A percentile compares a stretch with the other conserved stretches of the same genome.
Evolutionary conservation across 2,888 invertebrate genomes (phyloP).

Genomic region (Caenorhabditis sp.): DNA sequence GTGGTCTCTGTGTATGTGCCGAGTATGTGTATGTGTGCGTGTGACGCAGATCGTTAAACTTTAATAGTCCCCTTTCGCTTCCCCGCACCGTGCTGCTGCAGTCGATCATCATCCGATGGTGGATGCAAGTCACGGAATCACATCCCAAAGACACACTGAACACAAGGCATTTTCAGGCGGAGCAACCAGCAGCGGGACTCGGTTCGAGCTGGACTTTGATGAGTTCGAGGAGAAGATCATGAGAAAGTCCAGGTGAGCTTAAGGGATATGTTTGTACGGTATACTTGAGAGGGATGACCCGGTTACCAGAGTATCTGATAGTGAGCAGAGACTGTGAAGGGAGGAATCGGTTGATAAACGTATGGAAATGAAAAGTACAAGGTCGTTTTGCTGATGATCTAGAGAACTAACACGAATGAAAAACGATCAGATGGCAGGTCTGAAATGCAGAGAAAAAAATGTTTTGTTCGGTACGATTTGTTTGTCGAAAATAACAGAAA

Average conservation of each 20-base stretch:
- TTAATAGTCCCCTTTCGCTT: constrained; percentile 56
- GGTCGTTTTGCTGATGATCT: constrained; percentile 6
- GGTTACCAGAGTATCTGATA: constrained; percentile 8
- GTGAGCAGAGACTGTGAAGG: constrained; percentile 3
- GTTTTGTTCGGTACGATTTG: no score
- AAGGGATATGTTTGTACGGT: constrained; percentile 4
- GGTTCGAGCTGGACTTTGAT: constrained; percentile 61
- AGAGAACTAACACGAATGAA: neutral
- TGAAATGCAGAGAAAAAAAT: neutral
- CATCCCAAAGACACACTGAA: neutral
- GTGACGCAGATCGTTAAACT: constrained; percentile 60
- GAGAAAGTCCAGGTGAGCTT: constrained; percentile 58
- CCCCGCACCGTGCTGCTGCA: constrained; percentile 34
- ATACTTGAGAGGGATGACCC: neutral
- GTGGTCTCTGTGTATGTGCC: constrained; percentile 43
- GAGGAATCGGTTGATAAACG: neutral
- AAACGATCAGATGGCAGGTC: constrained; percentile 8
- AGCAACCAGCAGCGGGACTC: constrained; percentile 26
- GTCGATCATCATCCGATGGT: constrained; percentile 51
- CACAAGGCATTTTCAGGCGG: constrained; percentile 10
- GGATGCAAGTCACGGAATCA: constrained; percentile 7
- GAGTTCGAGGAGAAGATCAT: constrained; percentile 53
- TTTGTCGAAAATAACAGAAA: no score
- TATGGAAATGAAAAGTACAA: constrained; percentile 15
- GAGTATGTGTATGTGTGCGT: constrained; percentile 37